Base-by-base conservation (phyloP, 2,797 vertebrate genomes). In the Pogoniulus pusillus region DNA sequence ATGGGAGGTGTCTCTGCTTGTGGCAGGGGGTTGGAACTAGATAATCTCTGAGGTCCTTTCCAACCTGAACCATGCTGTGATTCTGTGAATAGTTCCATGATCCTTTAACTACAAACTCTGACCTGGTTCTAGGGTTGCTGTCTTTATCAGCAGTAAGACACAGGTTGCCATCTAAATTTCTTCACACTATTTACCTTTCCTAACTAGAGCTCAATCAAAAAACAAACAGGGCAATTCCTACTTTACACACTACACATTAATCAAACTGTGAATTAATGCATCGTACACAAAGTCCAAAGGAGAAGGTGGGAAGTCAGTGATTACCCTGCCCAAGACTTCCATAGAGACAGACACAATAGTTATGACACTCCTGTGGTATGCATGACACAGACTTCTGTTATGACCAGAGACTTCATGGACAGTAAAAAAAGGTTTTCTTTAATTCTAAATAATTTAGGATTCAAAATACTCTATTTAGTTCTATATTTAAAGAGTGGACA, bases 311-410 rank as follows among this genome's bases (percentile, higher is more conserved):
- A 93, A 91, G 63, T 54, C 63, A 78, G 65, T 39, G 16, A 79
- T 12, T 79, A 89, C 77, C 64, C 82, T 73, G 62, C 63, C 57
- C 3, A 1, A 90, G 62, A 85, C 90, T 95, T 94, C 93, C 93
- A 96, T 93, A 95, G 93, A 96, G 75, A 96, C 91, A 95, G 92
- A 95, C 91, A 92, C 93, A 96, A 96, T 94, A 95, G 89, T 95
- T 94, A 93, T 89, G 80, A 92, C 75, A 93, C 68, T 86, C 51
- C 71, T 70, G 23, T 68, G 85, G 86, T 85, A 96, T 91, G 90
- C 1, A 0, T 88, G 74, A 80, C 88, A 91, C 60, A 82, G 66
- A 84, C 66, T 91, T 79, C 92, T 84, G 65, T 58, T 93, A 51
- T 59, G 64, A 91, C 53, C 76, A 69, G 1, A 79, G 57, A 78